phyloP scores from a whole-genome alignment of 2,888 invertebrate species.

The Agrenia bidenticulata region DNA sequence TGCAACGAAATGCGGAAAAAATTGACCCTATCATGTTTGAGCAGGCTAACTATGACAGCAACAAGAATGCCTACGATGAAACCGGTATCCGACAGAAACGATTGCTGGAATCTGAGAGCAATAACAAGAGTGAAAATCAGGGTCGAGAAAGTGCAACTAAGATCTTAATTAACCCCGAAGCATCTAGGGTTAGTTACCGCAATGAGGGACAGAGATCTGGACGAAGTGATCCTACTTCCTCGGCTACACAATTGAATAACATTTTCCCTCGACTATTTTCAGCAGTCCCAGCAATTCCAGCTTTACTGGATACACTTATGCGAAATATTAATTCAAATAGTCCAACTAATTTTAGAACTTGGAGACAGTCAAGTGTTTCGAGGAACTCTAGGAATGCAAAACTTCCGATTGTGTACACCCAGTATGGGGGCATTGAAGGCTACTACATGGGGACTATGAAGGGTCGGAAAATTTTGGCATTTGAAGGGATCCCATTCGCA shows the following conservation, averaged over 20 bases:
- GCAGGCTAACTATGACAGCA: background rate
- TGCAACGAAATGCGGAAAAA: background rate
- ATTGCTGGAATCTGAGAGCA: background rate
- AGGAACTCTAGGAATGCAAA: background rate
- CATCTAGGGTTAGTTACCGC: background rate
- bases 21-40: conserved; percentile 3
- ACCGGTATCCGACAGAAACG: conserved; percentile 15
- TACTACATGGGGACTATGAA: conserved; percentile 27
- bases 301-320: background rate
- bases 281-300: conserved; percentile 15
- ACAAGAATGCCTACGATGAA: background rate
- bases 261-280: background rate
- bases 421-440: conserved; percentile 26
- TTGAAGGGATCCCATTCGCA: conserved; percentile 44
- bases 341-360: background rate
- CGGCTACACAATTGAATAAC: background rate
- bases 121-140: background rate
- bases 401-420: conserved; percentile 11
- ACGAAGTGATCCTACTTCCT: background rate
- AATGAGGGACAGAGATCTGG: background rate
- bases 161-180: background rate
- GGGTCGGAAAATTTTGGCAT: conserved; percentile 28
- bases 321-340: background rate
- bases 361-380: background rate
- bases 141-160: background rate